Percentiles rank a stretch among this genome's conserved stretches.
Conservation (phyloP, 1,140 invertebrate genomes). For the Agrypnia vestita region DNA sequence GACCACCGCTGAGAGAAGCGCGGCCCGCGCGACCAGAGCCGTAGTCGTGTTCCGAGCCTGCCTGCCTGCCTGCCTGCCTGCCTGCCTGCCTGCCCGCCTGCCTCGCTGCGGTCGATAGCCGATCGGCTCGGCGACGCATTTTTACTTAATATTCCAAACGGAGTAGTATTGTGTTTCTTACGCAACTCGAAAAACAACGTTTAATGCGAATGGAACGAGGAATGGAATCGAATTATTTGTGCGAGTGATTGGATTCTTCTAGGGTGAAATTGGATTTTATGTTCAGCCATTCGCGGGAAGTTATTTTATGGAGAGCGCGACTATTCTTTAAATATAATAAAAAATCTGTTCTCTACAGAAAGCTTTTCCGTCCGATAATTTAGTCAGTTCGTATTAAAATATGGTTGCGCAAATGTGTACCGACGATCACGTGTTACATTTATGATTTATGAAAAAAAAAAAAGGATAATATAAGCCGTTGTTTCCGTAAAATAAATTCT, state of each 20-base stretch:
- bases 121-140: constrained; percentile 31
- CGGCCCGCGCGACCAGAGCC: too few species aligned
- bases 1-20: constrained; percentile 32
- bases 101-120: constrained; percentile 23
- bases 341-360: background rate
- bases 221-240: constrained; percentile 60
- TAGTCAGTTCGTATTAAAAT: background rate
- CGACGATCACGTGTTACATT: too few species aligned
- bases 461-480: too few species aligned
- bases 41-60: too few species aligned
- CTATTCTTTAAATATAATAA: constrained; percentile 27
- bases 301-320: constrained; percentile 39
- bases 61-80: too few species aligned
- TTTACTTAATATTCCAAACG: constrained; percentile 57
- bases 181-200: constrained; percentile 52
- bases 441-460: too few species aligned
- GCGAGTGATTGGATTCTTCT: constrained; percentile 60
- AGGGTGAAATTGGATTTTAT: constrained; percentile 60
- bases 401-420: background rate
- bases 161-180: constrained; percentile 49
- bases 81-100: too few species aligned
- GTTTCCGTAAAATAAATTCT: too few species aligned
- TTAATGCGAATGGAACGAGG: constrained; percentile 52
- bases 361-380: background rate
- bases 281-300: constrained; percentile 49